Conservation (phyloP, 1,140 invertebrate genomes). For the Scylla paramamosain region DNA sequence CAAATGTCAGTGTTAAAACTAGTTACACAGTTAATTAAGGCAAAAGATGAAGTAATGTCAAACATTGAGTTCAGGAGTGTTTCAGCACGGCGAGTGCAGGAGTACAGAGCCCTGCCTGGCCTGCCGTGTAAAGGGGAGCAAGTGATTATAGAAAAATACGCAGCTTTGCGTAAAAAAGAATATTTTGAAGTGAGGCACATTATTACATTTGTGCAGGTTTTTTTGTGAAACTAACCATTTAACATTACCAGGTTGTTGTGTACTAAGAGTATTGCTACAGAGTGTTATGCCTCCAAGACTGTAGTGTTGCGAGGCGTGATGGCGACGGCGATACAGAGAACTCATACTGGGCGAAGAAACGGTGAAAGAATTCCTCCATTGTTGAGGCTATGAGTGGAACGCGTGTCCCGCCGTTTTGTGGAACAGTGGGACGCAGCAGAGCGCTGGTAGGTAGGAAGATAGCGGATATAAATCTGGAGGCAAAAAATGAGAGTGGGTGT, state of each 20-base stretch:
- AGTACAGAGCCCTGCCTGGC: not conserved
- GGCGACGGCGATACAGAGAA: not conserved
- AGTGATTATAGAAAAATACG: not conserved
- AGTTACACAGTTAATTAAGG: slow-evolving; percentile 12
- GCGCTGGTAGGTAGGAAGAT: not conserved
- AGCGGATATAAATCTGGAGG: not conserved
- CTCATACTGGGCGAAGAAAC: not conserved
- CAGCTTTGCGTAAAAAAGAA: not conserved
- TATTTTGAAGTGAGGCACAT: not conserved
- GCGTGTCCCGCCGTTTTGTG: not conserved
- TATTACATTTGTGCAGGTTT: not conserved
- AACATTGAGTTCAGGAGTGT: not conserved
- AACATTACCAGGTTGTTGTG: too few species aligned
- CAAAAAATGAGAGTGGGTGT: not conserved
- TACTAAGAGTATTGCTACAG: not conserved
- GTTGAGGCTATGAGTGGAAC: not conserved
- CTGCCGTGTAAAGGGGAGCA: not conserved
- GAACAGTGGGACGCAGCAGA: not conserved
- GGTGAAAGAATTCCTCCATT: not conserved
- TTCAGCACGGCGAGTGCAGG: not conserved
- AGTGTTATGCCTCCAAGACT: not conserved
- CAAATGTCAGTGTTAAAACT: not conserved
- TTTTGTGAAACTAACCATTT: too few species aligned
- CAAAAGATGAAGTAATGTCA: not conserved
- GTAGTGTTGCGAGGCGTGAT: not conserved